Evolutionary conservation across 2,113 vertebrate genomes (phyloP).

Genomic region (Talpa occidentalis): DNA sequence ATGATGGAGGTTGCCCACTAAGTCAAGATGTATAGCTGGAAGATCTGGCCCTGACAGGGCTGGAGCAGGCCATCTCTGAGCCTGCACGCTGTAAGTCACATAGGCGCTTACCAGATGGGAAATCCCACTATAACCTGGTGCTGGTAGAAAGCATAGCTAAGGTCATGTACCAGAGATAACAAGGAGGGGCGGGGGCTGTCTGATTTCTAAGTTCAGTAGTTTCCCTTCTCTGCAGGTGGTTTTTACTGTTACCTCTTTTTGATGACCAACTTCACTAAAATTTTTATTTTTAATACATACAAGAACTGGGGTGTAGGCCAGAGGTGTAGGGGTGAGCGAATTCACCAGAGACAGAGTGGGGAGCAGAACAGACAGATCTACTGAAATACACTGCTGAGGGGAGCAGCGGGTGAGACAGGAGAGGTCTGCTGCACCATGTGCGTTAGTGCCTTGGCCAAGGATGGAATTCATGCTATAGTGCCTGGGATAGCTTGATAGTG

Average conservation of each 20-base stretch:
- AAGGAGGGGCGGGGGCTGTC: not conserved
- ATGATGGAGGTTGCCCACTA: not conserved
- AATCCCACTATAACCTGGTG: not conserved
- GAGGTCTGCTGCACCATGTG: no score
- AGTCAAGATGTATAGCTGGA: not conserved
- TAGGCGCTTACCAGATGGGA: no score
- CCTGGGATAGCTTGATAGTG: no score
- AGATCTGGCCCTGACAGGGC: not conserved
- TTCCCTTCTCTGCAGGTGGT: not conserved
- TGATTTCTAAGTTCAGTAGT: not conserved
- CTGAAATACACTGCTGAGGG: no score
- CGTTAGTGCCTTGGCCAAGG: no score
- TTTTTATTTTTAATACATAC: no score
- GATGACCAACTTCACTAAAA: not conserved
- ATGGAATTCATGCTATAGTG: no score
- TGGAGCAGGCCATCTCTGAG: not conserved
- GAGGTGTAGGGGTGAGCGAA: no score
- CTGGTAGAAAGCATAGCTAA: not conserved
- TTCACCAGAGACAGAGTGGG: no score
- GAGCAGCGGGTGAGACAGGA: no score
- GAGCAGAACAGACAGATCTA: no score
- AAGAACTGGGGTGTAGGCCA: no score
- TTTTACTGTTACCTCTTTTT: constrained; percentile 2
- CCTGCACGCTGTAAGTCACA: not conserved
- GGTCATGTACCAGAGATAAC: not conserved